Evolutionary conservation across 1,140 invertebrate genomes (phyloP).

Genomic region (Thalassaphorura encarpata): DNA sequence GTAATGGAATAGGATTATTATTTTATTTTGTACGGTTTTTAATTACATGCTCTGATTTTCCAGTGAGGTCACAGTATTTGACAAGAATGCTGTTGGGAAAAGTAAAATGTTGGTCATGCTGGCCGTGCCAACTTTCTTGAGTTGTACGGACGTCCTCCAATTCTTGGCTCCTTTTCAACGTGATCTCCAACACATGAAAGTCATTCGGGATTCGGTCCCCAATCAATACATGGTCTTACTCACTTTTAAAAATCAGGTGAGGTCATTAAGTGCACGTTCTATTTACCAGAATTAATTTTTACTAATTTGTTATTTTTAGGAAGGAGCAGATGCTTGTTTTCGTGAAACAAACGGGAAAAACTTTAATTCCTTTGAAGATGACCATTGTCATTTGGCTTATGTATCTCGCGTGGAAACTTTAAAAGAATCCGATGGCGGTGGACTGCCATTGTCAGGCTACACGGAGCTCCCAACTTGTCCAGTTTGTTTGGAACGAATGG

Average conservation of each 20-base stretch:
- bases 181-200: conserved; percentile 81
- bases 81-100: conserved; percentile 39
- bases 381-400: conserved; percentile 86
- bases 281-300: conserved; percentile 16
- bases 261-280: conserved; percentile 12
- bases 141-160: conserved; percentile 85
- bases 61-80: conserved; percentile 35
- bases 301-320: conserved; percentile 44
- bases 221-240: conserved; percentile 97
- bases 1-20: conserved; percentile 39
- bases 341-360: conserved; percentile 79
- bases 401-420: conserved; percentile 82
- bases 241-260: conserved; percentile 62
- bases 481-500: conserved; percentile 93
- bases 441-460: conserved; percentile 55
- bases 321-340: conserved; percentile 83
- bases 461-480: conserved; percentile 97
- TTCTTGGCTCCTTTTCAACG: conserved; percentile 84
- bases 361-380: conserved; percentile 87
- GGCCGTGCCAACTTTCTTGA: conserved; percentile 83
- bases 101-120: conserved; percentile 85
- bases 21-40: not conserved
- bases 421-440: conserved; percentile 50
- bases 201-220: conserved; percentile 69
- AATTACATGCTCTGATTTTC: not conserved